phyloP scores from a whole-genome alignment of 92 coral and sea anemone species.

The Scolanthus callimorphus region DNA sequence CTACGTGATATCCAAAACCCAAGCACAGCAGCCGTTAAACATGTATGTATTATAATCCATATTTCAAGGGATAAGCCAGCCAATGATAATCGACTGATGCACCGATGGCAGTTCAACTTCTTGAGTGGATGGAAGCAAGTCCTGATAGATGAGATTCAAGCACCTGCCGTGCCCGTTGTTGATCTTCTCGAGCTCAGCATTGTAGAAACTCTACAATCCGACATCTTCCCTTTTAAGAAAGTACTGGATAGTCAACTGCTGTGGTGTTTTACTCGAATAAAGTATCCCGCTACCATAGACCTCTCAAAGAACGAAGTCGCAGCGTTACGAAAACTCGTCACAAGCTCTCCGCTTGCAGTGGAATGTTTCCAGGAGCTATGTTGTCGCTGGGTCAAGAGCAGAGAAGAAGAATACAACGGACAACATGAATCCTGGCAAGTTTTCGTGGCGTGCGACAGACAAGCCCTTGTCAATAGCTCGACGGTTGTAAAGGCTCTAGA shows the following conservation, averaged over 20 bases:
- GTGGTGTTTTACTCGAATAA: conserved; percentile 96
- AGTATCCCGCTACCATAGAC: conserved; percentile 53
- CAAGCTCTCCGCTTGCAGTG: conserved; percentile 36
- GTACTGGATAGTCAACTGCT: conserved; percentile 68
- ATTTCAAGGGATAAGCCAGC: conserved; percentile 54
- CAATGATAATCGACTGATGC: conserved; percentile 8
- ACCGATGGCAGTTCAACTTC: conserved; percentile 94
- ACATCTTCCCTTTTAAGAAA: conserved; percentile 55
- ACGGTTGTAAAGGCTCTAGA: conserved; percentile 85
- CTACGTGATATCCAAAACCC: conserved; percentile 6
- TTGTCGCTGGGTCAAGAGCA: conserved; percentile 57
- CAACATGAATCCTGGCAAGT: conserved; percentile 59
- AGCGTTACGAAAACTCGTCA: conserved; percentile 41
- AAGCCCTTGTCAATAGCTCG: conserved; percentile 75
- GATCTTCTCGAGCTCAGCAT: conserved; percentile 46
- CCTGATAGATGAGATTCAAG: conserved; percentile 79
- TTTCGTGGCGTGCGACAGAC: conserved; percentile 81
- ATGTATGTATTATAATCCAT: conserved; percentile 88
- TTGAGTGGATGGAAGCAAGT: conserved; percentile 95
- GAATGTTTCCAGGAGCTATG: conserved; percentile 48
- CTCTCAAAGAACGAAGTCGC: conserved; percentile 45
- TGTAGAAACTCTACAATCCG: conserved; percentile 44
- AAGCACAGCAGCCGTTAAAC: conserved; percentile 31
- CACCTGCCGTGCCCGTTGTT: conserved; percentile 59
- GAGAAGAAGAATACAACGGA: conserved; percentile 4